phyloP scores from a whole-genome alignment of 53 echinoderm and acorn worm genomes.

The Crossaster papposus region DNA sequence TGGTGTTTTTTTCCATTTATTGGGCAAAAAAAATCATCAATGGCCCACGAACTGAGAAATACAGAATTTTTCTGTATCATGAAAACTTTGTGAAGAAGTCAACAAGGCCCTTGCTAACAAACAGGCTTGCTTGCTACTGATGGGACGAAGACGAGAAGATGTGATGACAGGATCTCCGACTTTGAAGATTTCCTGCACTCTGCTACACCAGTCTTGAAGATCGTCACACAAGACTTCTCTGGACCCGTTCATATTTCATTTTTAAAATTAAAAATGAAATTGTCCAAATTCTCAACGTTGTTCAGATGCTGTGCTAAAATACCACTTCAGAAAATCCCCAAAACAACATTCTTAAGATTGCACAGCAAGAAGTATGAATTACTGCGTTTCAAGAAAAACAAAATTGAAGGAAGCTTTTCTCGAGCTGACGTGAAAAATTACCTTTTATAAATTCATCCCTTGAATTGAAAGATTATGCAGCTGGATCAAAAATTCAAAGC shows the following conservation, averaged over 20 bases:
- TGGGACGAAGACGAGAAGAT: neutral
- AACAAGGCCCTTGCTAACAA: conserved; percentile 30
- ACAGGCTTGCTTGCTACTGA: conserved; percentile 33
- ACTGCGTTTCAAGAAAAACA: neutral
- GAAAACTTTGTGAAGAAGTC: conserved; percentile 8
- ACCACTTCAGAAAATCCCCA: neutral
- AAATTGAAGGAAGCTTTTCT: neutral
- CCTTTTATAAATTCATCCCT: neutral
- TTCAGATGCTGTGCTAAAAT: neutral
- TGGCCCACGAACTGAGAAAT: conserved; percentile 28
- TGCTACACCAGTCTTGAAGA: neutral
- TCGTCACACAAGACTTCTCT: neutral
- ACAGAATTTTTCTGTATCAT: conserved; percentile 38
- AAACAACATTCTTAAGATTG: neutral
- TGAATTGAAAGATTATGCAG: neutral
- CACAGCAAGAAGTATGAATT: neutral
- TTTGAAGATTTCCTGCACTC: neutral
- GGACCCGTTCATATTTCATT: neutral
- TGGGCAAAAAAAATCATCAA: neutral
- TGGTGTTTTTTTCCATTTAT: conserved; percentile 2
- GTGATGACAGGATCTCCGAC: neutral
- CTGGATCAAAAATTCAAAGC: neutral
- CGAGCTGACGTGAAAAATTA: neutral
- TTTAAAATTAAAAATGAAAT: neutral
- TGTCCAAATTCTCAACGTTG: neutral